Evolutionary conservation across 1,140 invertebrate species (phyloP), one percentile per base, ranked within the genome.

Genomic region (Matsumurasca onukii): DNA sequence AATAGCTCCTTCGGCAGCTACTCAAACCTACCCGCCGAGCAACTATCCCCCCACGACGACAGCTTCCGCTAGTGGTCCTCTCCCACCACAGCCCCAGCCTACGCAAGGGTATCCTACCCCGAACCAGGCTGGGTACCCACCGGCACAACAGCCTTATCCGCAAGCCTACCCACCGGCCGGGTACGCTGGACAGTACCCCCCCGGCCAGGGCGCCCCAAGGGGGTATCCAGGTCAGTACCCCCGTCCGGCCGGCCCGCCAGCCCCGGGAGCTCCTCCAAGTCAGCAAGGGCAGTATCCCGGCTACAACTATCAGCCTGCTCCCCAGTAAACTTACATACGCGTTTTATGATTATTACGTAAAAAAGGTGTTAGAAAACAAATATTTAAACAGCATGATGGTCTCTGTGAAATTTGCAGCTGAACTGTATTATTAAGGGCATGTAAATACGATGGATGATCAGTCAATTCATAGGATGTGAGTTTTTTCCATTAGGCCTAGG

Each of bases 1-100:
- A 17, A 66, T 67, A 25, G 71, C 68, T n/a, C 71, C 71, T 27
- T 72, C 71, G 2, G 71, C 71, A 1, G 69, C 71, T 27, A 72
- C 71, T 1, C 71, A 72, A 20, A 72, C 71, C 13, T 72, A 69
- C 22, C 68, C 68, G 1, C 63, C 70, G 0, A 68, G 30, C 27
- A 68, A 59, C 24, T 68, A 68, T 39, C 67, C 67, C 22, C 57
- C 67, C 12, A 51, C 67, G 24, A 51, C 67, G 22, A 68, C 57
- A 20, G 22, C 30, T 20, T 20, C 29, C 22, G 39, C 25, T n/a
- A 27, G 12, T 66, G n/a, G 22, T 13, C 20, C 49, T 49, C 52
- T 45, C 34, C 29, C 55, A 31, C 67, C 45, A 59, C 55, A 20
- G 1, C n/a, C 66, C 3, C 64, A 30, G 24, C 62, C 62, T 17